Evolutionary conservation across 2,888 invertebrate genomes (phyloP), one percentile per base, ranked within the genome.

Genomic region (Liodrosophila aerea): DNA sequence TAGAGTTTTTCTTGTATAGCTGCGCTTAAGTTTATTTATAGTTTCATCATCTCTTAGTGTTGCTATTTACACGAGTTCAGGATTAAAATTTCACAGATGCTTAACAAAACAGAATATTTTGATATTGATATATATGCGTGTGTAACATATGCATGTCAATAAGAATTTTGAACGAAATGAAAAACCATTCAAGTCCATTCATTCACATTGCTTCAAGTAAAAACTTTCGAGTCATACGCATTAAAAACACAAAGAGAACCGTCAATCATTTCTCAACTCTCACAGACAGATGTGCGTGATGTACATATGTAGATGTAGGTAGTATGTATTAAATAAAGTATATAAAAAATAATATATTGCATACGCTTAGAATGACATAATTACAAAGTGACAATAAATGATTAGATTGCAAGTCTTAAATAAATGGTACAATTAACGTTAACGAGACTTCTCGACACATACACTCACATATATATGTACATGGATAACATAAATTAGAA

Each of bases 381-480:
- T 77, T 85, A 82, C 78, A 85, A 52, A 64, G 60, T 69, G 78
- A 57, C 56, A 44, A 59, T 49, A 60, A 64, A 76, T 68, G 52
- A 66, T 63, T 60, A 69, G 37, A 1, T 69, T 65, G 61, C 74
- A 68, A 62, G 37, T 49, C 68, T 49, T 59, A 62, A 64, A 75
- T 86, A 85, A 84, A 84, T 86, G 75, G 86, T 68, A 76, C 66
- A 81, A 73, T 74, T 73, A 85, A 78, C 70, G 64, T 76, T 78
- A 86, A 86, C 85, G 74, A 76, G 56, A 74, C 64, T n/a, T n/a
- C n/a, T n/a, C n/a, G n/a, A 59, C 63, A 69, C 37, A 54, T 30
- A 73, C 57, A 45, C 44, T 69, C 64, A 59, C 64, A 44, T 56
- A 56, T 47, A 68, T 41, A 56, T 53, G 34, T 39, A 57, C 60